phyloP scores from a whole-genome alignment of 1,140 invertebrate genomes.

The Cydia pomonella region DNA sequence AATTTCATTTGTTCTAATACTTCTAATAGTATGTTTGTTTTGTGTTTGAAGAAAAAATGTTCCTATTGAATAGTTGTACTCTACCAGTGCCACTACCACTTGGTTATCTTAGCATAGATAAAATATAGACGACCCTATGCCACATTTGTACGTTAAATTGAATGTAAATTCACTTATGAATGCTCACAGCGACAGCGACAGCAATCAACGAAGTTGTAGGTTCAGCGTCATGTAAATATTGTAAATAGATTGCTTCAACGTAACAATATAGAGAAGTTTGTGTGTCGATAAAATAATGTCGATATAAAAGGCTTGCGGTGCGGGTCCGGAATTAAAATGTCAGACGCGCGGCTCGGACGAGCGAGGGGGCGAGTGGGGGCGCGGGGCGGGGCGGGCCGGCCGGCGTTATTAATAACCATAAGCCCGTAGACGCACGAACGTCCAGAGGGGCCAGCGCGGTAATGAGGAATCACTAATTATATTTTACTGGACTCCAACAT shows the following conservation, averaged over 20 bases:
- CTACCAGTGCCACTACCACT: too few species aligned
- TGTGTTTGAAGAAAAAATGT: too few species aligned
- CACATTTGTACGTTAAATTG: not conserved
- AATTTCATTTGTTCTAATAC: too few species aligned
- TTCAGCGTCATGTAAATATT: conserved; percentile 31
- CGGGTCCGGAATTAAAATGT: conserved; percentile 79
- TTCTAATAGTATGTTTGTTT: too few species aligned
- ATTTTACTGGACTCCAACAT: conserved; percentile 77
- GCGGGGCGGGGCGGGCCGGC: conserved; percentile 48
- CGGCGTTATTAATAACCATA: conserved; percentile 80
- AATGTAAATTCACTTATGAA: not conserved
- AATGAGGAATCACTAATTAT: conserved; percentile 81
- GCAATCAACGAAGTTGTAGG: not conserved
- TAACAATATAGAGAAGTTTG: conserved; percentile 45
- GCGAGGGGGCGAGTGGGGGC: conserved; percentile 48
- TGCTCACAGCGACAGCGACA: conserved; percentile 1
- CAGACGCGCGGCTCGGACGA: conserved; percentile 74
- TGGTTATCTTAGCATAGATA: too few species aligned
- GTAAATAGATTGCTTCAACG: conserved; percentile 22
- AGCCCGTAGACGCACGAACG: conserved; percentile 78
- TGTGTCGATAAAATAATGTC: conserved; percentile 67
- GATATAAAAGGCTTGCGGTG: conserved; percentile 64
- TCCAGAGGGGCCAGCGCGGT: conserved; percentile 76
- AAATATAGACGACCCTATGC: not conserved
- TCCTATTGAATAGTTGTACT: too few species aligned